Evolutionary conservation across 30 jellyfish, hydroid and myxozoan genomes (phyloP).

Genomic region (Nemopilema nomurai): DNA sequence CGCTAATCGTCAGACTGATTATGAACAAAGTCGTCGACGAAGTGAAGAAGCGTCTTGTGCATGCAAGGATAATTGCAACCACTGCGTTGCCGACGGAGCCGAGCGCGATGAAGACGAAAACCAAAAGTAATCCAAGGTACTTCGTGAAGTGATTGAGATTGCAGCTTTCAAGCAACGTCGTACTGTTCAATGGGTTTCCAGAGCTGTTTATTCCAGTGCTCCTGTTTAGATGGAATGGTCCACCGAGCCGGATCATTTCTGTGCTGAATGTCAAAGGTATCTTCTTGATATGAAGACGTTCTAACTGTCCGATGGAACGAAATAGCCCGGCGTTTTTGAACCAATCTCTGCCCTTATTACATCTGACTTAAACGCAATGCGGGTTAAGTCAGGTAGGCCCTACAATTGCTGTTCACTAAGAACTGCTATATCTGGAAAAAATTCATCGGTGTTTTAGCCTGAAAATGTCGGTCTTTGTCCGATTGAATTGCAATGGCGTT

Average conservation of each 20-base stretch:
- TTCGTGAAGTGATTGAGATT: neutral
- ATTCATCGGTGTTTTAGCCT: too few species aligned
- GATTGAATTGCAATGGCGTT: too few species aligned
- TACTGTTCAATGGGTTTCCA: neutral
- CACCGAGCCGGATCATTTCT: neutral
- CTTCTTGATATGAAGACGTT: neutral
- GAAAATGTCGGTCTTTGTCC: too few species aligned
- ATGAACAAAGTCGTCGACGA: constrained; percentile 18
- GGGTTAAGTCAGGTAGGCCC: too few species aligned
- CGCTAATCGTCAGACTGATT: constrained; percentile 31
- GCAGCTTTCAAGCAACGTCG: constrained; percentile 11
- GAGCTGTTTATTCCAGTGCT: neutral
- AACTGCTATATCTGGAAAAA: too few species aligned
- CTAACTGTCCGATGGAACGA: neutral
- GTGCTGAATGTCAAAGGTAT: neutral
- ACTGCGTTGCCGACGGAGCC: constrained; percentile 29
- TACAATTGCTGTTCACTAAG: neutral
- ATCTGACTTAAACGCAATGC: too few species aligned
- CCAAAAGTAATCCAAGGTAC: constrained; percentile 3
- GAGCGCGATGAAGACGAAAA: neutral
- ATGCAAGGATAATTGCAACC: constrained; percentile 12
- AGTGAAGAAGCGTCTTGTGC: neutral
- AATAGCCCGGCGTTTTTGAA: neutral
- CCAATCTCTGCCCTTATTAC: too few species aligned
- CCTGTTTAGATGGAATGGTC: neutral